These are phyloP conservation scores for Xyliphius kryptos DNA, from an alignment of 2,113 vertebrate genomes.

Conservation along the genomic window DNA sequence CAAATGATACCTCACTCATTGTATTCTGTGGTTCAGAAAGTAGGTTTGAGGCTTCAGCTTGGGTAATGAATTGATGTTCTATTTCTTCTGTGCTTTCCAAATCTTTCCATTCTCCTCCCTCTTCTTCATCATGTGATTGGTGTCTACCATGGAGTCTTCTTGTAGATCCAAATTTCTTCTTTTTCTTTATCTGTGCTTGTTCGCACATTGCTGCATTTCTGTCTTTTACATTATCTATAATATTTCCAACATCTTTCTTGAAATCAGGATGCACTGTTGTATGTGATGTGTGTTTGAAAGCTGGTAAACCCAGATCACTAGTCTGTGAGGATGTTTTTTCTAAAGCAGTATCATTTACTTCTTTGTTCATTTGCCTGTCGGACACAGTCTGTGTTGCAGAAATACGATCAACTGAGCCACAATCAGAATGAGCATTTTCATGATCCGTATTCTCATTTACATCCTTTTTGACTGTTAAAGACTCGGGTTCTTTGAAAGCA, in stretches of 20 bases:
- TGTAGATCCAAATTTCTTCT: constrained; percentile 13
- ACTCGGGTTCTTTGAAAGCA: not conserved
- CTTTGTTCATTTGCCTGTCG: too few relatives aligned
- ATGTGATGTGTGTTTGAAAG: not conserved
- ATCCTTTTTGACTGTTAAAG: not conserved
- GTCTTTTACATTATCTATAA: too few relatives aligned
- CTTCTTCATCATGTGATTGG: not conserved
- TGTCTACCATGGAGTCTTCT: not conserved
- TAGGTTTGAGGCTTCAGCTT: not conserved
- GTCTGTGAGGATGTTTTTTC: constrained; percentile 6
- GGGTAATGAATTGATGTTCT: not conserved
- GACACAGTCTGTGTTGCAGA: too few relatives aligned
- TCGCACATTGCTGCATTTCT: not conserved
- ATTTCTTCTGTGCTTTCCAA: not conserved
- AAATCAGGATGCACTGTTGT: not conserved
- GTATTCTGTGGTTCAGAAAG: not conserved
- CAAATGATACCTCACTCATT: constrained; percentile 1
- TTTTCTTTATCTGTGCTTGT: constrained; percentile 7
- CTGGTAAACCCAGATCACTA: not conserved
- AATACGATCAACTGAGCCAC: too few relatives aligned
- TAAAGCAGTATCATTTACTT: too few relatives aligned
- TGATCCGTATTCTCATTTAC: not conserved
- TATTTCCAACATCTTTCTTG: not conserved
- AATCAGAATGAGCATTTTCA: not conserved
- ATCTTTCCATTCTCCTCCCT: not conserved